A percentile compares a stretch with the other conserved stretches of the same genome.
Conservation (phyloP, 2,113 vertebrate species). For the Bombycilla garrulus region DNA sequence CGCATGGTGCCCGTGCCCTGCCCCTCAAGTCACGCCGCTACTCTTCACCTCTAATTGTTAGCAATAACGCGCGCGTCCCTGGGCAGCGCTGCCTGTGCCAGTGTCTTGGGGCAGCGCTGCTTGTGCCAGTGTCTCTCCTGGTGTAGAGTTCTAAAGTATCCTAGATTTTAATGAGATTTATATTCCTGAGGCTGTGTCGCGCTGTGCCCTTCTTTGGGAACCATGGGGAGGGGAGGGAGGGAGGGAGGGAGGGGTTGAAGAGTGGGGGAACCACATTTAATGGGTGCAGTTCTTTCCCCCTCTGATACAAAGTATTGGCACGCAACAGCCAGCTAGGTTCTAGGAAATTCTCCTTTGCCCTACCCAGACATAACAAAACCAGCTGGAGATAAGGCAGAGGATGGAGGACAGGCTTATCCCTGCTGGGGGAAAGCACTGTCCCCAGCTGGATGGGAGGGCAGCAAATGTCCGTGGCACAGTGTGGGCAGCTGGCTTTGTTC, state of each 20-base stretch:
- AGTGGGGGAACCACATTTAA: not conserved
- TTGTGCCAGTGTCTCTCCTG: conserved; percentile 56
- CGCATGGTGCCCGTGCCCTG: conserved; percentile 63
- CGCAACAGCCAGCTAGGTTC: not conserved
- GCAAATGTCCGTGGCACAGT: not conserved
- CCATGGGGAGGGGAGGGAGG: too few relatives aligned
- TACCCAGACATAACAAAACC: not conserved
- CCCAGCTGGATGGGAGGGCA: not conserved
- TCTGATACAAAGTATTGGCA: not conserved
- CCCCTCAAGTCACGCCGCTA: not conserved
- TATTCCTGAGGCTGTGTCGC: conserved; percentile 71
- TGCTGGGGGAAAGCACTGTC: not conserved
- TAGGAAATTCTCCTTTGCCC: not conserved
- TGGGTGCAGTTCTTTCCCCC: not conserved
- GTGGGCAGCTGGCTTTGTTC: not conserved
- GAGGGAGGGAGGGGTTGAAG: not conserved
- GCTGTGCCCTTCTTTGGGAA: conserved; percentile 57
- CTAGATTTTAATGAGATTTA: conserved; percentile 84
- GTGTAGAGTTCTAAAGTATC: conserved; percentile 76
- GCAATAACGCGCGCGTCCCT: conserved; percentile 56
- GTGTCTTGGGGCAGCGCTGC: conserved; percentile 44
- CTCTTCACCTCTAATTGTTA: conserved; percentile 61
- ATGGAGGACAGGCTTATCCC: not conserved
- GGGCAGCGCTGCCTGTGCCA: conserved; percentile 52
- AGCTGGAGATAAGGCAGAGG: not conserved